These are phyloP conservation scores for Halichondria panicea DNA, from an alignment of 37 sponge, comb jelly and placozoan genomes.

Conservation along the genomic window DNA sequence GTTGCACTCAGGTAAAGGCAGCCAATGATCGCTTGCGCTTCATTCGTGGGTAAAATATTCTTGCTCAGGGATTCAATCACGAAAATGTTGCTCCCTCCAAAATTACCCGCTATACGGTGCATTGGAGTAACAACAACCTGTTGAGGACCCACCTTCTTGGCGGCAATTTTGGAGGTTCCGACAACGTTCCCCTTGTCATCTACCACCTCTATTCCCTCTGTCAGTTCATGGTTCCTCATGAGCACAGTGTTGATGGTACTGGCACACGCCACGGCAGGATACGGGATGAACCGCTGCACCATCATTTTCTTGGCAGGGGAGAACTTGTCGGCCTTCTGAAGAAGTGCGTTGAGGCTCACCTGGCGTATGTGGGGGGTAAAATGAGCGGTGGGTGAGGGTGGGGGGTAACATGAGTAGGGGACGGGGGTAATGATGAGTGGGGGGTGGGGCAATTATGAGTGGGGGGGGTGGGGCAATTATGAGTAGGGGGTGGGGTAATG, in stretches of 20 bases:
- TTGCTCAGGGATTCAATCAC: background rate
- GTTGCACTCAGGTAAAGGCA: too few relatives aligned
- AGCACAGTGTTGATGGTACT: slow-evolving; percentile 70
- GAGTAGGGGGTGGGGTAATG: background rate
- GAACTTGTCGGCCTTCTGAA: slow-evolving; percentile 55
- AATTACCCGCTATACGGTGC: background rate
- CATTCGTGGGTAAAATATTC: too few relatives aligned
- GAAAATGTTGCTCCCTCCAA: background rate
- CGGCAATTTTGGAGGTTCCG: slow-evolving; percentile 77
- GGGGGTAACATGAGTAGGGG: too few relatives aligned
- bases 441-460: too few relatives aligned
- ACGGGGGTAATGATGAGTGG: too few relatives aligned
- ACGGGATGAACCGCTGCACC: slow-evolving; percentile 84
- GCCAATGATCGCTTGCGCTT: too few relatives aligned
- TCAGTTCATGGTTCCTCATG: slow-evolving; percentile 85
- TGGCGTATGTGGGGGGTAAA: slow-evolving; percentile 10
- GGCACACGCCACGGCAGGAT: slow-evolving; percentile 85
- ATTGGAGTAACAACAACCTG: too few relatives aligned
- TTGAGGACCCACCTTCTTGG: slow-evolving; percentile 50
- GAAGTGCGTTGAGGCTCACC: slow-evolving; percentile 55
- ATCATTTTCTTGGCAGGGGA: slow-evolving; percentile 60
- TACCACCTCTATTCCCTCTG: slow-evolving; percentile 78
- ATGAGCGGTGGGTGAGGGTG: too few relatives aligned
- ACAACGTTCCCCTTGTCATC: slow-evolving; percentile 58
- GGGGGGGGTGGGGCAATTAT: background rate